These are phyloP conservation scores for Lumbricus terrestris DNA, from an alignment of 2,888 invertebrate species.

Conservation along the genomic window DNA sequence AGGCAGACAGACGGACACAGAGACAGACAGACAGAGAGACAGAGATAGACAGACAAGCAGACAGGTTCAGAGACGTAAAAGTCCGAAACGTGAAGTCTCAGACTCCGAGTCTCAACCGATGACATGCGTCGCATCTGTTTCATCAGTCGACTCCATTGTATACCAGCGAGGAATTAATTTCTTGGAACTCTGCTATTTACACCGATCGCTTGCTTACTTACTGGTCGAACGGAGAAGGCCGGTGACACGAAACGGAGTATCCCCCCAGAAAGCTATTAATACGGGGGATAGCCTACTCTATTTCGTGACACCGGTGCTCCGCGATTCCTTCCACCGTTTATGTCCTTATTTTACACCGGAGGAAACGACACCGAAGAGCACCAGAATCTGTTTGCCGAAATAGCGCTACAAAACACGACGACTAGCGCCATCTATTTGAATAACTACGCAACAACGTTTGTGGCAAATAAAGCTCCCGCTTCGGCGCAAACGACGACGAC, in stretches of 20 bases:
- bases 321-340: background rate
- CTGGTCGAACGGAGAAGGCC: background rate
- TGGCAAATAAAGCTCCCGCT: background rate
- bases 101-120: too few relatives aligned
- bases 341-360: background rate
- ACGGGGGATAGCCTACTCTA: too few relatives aligned
- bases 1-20: too few relatives aligned
- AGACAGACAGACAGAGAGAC: too few relatives aligned
- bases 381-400: background rate
- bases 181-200: background rate
- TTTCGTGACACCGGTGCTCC: too few relatives aligned
- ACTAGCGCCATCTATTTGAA: background rate
- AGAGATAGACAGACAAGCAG: too few relatives aligned
- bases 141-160: background rate
- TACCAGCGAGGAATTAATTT: background rate
- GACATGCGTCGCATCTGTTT: too few relatives aligned
- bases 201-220: background rate
- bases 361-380: background rate
- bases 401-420: background rate
- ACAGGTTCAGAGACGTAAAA: too few relatives aligned
- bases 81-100: too few relatives aligned
- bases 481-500: background rate
- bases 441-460: background rate
- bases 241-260: too few relatives aligned
- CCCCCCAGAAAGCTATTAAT: too few relatives aligned